Conservation (phyloP, 2,888 invertebrate genomes). For the Cyclophora albipunctata region DNA sequence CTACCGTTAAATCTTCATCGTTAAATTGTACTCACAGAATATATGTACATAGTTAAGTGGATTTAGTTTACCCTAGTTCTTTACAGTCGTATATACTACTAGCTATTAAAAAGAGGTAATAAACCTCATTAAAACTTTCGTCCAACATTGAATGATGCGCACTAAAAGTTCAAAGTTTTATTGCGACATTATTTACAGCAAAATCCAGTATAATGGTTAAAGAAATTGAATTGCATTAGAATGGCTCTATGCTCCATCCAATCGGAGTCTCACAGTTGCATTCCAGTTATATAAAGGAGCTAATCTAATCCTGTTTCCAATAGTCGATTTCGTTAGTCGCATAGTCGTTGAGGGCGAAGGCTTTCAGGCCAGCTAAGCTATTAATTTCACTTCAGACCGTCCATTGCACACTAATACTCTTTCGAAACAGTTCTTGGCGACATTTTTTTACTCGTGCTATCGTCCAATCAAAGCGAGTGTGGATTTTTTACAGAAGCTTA, state of each 20-base stretch:
- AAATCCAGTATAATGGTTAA: constrained; percentile 9
- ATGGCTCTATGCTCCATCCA: constrained; percentile 15
- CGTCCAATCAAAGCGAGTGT: background rate
- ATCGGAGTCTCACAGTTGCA: constrained; percentile 23
- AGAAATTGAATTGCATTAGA: constrained; percentile 19
- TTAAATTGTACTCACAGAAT: no score
- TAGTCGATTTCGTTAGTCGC: constrained; percentile 30
- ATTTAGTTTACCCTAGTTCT: no score
- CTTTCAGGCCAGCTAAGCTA: constrained; percentile 28
- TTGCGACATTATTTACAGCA: background rate
- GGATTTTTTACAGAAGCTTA: no score
- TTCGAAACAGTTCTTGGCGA: constrained; percentile 2
- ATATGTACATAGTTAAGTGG: no score
- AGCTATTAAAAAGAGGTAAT: no score
- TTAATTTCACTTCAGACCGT: constrained; percentile 31
- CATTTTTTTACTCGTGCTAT: constrained; percentile 7
- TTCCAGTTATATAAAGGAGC: constrained; percentile 30
- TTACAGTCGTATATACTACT: no score
- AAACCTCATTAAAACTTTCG: no score
- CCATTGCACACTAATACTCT: constrained; percentile 14
- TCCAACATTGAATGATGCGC: no score
- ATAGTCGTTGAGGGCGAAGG: constrained; percentile 19
- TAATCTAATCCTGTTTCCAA: constrained; percentile 38
- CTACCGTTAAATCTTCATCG: no score
- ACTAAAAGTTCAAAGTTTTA: no score